Evolutionary conservation across 2,113 vertebrate genomes (phyloP).

Genomic region (Callaeas wilsoni): DNA sequence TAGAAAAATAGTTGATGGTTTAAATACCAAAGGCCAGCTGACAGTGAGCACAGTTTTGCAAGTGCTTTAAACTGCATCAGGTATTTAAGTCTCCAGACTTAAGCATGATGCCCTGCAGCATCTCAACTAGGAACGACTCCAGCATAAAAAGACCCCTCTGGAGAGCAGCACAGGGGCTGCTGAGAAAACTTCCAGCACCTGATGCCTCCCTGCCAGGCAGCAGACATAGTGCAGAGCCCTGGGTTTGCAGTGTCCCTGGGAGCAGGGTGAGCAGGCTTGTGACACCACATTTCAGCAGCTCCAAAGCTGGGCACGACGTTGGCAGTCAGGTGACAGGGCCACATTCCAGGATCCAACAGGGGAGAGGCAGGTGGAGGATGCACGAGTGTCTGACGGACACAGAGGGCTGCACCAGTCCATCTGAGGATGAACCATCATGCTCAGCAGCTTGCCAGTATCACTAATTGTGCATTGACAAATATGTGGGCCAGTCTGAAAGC

Average conservation of each 20-base stretch:
- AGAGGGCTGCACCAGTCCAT: neutral
- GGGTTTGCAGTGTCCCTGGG: no score
- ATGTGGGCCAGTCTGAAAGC: neutral
- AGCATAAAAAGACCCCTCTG: neutral
- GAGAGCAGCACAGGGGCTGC: neutral
- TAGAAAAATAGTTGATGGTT: neutral
- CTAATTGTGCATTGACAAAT: neutral
- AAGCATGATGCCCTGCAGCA: neutral
- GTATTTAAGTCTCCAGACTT: neutral
- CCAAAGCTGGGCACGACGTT: accelerated
- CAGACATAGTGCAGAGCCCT: neutral
- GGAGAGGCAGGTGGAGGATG: neutral
- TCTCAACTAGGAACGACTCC: neutral
- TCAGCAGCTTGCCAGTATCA: neutral
- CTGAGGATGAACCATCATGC: accelerated
- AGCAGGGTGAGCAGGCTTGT: neutral
- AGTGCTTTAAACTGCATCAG: neutral
- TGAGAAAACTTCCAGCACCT: neutral
- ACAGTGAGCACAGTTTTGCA: neutral
- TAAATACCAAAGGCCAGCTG: neutral
- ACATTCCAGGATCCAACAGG: accelerated
- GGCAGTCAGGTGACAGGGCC: accelerated
- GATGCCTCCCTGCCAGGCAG: no score
- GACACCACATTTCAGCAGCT: neutral
- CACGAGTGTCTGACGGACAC: accelerated